Evolutionary conservation across 1,140 invertebrate species (phyloP).

Genomic region (Callitettix versicolor): DNA sequence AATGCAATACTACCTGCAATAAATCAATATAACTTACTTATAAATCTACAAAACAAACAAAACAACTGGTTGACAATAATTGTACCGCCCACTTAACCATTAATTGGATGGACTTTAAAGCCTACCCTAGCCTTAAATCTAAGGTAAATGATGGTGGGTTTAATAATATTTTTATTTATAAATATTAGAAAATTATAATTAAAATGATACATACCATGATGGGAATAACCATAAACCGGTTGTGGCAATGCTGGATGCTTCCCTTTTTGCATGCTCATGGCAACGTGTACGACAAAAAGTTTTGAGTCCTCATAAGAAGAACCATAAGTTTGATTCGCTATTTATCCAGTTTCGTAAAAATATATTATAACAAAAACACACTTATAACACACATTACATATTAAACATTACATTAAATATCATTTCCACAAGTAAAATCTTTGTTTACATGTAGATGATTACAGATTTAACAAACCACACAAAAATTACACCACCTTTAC

Average conservation of each 20-base stretch:
- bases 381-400: neutral
- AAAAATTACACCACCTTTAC: conserved; percentile 2
- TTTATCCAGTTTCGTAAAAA: neutral
- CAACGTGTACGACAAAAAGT: conserved; percentile 12
- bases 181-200: too few species aligned
- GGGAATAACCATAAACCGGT: too few species aligned
- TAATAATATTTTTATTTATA: too few species aligned
- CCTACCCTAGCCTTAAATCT: too few species aligned
- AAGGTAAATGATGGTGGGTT: too few species aligned
- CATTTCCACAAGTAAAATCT: neutral
- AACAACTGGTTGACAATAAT: too few species aligned
- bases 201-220: too few species aligned
- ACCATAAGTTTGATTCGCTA: conserved; percentile 12
- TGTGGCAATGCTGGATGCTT: conserved; percentile 1
- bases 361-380: neutral
- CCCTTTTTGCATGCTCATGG: conserved; percentile 15
- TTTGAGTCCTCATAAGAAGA: conserved; percentile 17
- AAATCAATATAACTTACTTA: too few species aligned
- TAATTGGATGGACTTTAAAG: too few species aligned
- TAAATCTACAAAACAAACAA: too few species aligned
- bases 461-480: neutral
- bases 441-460: conserved; percentile 7
- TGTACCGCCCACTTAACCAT: too few species aligned
- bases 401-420: neutral
- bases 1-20: too few species aligned